Evolutionary conservation across 2,113 vertebrate species (phyloP), one percentile per base, ranked within the genome.

Genomic region (Tachysurus vachellii): DNA sequence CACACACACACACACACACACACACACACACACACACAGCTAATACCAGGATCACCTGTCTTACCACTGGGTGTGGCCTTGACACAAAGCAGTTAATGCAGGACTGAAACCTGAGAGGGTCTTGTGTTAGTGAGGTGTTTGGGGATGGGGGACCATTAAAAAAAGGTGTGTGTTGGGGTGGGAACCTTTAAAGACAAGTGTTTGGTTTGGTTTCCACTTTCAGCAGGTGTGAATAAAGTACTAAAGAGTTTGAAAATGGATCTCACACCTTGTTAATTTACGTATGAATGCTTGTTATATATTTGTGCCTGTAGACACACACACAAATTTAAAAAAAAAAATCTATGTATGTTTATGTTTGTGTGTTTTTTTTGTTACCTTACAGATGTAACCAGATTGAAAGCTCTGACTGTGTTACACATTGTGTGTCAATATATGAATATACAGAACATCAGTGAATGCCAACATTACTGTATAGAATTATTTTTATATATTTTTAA

Each of bases 1-100:
- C 86, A 50, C 79, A 42, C 57, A 86, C 31, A 70, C 81, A 84
- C 73, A 75, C 80, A 53, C 82, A 88, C 80, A 68, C 64, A 57
- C 82, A 17, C 86, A 68, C 62, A 85, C 80, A 44, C 85, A 84
- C 47, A 77, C 80, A 56, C 80, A 86, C 50, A 59, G 56, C 56
- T 73, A 84, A 85, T 68, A 88, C 73, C 64, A 28, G 44, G 84
- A 42, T 86, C 89, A 91, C 91, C 90, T 91, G 86, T 90, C 91
- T 88, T 91, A 92, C 86, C 87, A 87, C 88, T 86, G 90, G 91
- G 91, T 91, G 92, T 90, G 91, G 90, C 81, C 86, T 84, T 59
- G 75, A 88, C 59, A 82, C 87, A 88, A 82, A 83, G 90, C 73
- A 88, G 80, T 73, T 82, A 87, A 91, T 86, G 85, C 88, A 76